Conservation (phyloP, 2,888 invertebrate genomes). For the Drosophila prostipennis region DNA sequence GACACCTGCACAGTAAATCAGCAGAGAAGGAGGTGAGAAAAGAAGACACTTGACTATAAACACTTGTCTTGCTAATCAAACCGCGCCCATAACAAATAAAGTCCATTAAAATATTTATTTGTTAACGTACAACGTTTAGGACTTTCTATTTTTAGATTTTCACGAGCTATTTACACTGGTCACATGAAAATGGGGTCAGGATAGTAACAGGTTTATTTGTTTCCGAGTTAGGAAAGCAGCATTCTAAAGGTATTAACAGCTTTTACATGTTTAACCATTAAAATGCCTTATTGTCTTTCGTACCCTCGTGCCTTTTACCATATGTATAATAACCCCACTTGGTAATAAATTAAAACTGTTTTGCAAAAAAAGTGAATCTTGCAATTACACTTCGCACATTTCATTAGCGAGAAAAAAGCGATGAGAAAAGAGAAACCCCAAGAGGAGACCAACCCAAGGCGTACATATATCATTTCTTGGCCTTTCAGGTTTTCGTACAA, state of each 20-base stretch:
- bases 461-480: constrained; percentile 20
- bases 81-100: constrained; percentile 9
- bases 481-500: constrained; percentile 29
- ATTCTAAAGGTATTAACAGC: not conserved
- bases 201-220: not conserved
- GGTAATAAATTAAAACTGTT: constrained; percentile 14
- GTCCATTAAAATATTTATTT: constrained; percentile 6
- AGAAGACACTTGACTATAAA: not conserved
- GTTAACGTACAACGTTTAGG: not conserved
- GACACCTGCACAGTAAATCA: constrained; percentile 55
- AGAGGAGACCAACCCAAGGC: constrained; percentile 10
- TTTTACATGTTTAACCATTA: not conserved
- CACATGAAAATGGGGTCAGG: constrained; percentile 22
- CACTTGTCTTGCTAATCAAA: constrained; percentile 1
- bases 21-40: constrained; percentile 15
- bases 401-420: constrained; percentile 21
- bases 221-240: not conserved
- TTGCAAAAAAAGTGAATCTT: constrained; percentile 39
- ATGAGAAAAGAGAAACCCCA: constrained; percentile 38
- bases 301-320: not conserved
- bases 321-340: not conserved
- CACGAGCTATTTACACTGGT: constrained; percentile 6
- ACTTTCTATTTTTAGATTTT: constrained; percentile 9
- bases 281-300: not conserved
- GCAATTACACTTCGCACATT: constrained; percentile 26